phyloP scores from a whole-genome alignment of 2,797 vertebrate species.

The Phoxinus dragarum region DNA sequence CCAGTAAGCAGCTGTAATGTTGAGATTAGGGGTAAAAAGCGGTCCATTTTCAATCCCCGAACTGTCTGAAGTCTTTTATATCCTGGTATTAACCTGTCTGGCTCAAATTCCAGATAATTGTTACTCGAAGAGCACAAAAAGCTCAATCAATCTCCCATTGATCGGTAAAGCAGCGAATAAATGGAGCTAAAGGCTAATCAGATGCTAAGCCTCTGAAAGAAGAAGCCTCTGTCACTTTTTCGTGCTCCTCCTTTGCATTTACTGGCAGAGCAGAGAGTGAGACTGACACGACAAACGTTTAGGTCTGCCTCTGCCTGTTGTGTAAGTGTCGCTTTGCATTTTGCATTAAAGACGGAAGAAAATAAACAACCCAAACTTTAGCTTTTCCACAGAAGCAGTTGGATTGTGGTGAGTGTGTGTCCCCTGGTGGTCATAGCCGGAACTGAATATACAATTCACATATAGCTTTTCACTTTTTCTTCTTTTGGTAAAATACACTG shows the following conservation, averaged over 20 bases:
- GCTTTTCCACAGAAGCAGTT: not conserved
- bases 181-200: conserved; percentile 56
- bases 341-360: conserved; percentile 87
- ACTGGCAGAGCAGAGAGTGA: conserved; percentile 19
- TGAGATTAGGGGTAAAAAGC: conserved; percentile 4
- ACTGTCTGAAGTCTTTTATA: conserved; percentile 27
- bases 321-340: conserved; percentile 80
- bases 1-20: not conserved
- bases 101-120: conserved; percentile 29
- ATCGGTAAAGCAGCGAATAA: conserved; percentile 55
- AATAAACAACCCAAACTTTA: conserved; percentile 84
- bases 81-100: conserved; percentile 18
- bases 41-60: conserved; percentile 27
- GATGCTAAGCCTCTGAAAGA: conserved; percentile 48
- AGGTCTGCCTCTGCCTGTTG: conserved; percentile 89
- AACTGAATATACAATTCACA: conserved; percentile 51
- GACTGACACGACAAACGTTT: conserved; percentile 83
- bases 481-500: no score
- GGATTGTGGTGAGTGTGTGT: conserved; percentile 63
- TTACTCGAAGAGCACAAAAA: conserved; percentile 60
- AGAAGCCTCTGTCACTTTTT: conserved; percentile 15
- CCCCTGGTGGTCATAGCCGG: conserved; percentile 68
- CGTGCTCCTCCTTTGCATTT: conserved; percentile 8
- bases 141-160: conserved; percentile 60
- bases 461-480: no score